Base-by-base conservation (phyloP, 2,888 invertebrate genomes). In the Scaeva pyrastri region DNA sequence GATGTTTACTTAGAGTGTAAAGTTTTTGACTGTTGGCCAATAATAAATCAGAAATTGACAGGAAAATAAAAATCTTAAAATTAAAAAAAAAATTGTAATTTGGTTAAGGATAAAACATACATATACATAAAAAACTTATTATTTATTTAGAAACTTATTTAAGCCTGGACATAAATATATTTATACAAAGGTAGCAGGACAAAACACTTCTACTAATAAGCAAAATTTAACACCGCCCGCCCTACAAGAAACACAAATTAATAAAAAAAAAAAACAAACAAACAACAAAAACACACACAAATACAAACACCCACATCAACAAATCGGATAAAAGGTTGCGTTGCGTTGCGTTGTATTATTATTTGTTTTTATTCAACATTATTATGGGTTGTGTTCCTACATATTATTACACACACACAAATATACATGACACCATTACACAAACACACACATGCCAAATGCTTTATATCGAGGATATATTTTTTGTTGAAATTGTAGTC, bases 101-200 rank as follows among this genome's bases (percentile, higher is more conserved):
- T 86, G 86, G 86, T 86, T 82, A 82, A 86, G 86, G 86, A 79
- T 52, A 52, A 12, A 58, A 14, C n/a, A n/a, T n/a, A n/a, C n/a
- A 36, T 60, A 56, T 21, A 58, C 12, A 58, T 39, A 39, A 39
- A 43, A 14, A 26, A 75, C 68, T 36, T 66, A 66, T 70, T 39
- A 31, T 66, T 55, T 85, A 73, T 77, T 68, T 68, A 26, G 14
- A 39, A n/a, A 70, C 16, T 70, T 86, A 77, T 86, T 52, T 60
- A 86, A 86, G 86, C 77, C 86, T 82, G 82, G 48, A 86, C 41
- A 78, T 78, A 77, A 73, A 74, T 74, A 84, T 39, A 39, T 39
- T 16, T 45, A 50, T 76, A 86, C 86, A 86, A 78, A 86, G 86
- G 86, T 86, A 86, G 77, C 86, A 82, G 86, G 86, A 86, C 86